A percentile compares a stretch with the other conserved stretches of the same genome.
These are phyloP conservation scores for Scalopus aquaticus DNA, from an alignment of 2,113 vertebrate species.

Conservation along the genomic window DNA sequence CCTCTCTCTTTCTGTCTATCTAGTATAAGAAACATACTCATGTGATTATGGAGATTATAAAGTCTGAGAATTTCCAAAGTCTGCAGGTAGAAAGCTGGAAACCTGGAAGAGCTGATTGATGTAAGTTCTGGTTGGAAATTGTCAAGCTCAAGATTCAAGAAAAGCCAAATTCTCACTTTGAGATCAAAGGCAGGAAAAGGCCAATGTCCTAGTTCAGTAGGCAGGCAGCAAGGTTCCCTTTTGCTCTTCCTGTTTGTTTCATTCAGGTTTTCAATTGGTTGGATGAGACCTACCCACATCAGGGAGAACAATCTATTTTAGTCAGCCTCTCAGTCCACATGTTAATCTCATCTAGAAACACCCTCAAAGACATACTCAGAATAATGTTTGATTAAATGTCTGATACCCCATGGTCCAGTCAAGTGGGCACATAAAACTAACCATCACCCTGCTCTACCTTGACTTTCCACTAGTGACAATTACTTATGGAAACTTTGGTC, in stretches of 20 bases:
- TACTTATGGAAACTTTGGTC: constrained; percentile 44
- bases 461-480: neutral
- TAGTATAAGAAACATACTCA: neutral
- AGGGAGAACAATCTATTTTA: neutral
- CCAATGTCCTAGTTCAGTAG: neutral
- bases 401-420: neutral
- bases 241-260: constrained; percentile 20
- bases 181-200: constrained; percentile 25
- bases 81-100: neutral
- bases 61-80: neutral
- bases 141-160: neutral
- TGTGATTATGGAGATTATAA: neutral
- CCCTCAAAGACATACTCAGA: neutral
- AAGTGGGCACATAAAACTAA: constrained; percentile 44
- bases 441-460: neutral
- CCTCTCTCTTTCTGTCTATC: neutral
- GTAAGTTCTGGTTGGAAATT: neutral
- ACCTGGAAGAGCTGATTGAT: neutral
- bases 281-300: neutral
- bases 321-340: neutral
- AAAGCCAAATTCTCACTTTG: neutral
- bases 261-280: neutral
- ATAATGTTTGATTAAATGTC: constrained; percentile 30
- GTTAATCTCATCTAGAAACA: constrained; percentile 36
- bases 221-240: neutral